Evolutionary conservation across 2,113 vertebrate species (phyloP), one percentile per base, ranked within the genome.

Genomic region (Mystacornis crossleyi): DNA sequence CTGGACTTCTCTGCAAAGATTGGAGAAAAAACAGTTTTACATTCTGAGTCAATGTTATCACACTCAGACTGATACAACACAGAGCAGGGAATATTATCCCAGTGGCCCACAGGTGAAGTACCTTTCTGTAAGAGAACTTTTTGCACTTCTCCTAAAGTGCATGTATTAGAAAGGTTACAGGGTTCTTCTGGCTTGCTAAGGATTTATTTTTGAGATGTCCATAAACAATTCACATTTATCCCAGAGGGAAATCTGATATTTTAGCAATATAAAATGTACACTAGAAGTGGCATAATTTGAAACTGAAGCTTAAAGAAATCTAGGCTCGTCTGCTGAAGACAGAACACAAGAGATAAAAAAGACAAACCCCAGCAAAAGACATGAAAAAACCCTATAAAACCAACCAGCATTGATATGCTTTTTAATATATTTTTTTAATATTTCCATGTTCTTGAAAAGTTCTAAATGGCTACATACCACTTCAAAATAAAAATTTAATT

Each of bases 301-400:
- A 80, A 80, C 14, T 28, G 15, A 64, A 90, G 23, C 5, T 14
- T 40, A 21, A 64, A 25, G n/a, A 92, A 79, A 65, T 57, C 6
- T 51, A 40, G 7, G 4, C 2, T 71, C 10, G 2, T 84, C 28
- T 78, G 4, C 20, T 78, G 15, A 73, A 91, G 26, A 42, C 2
- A 42, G 61, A 47, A 51, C 6, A 43, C 6, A 29, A 33, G 9
- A 29, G 13, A 1, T 31, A 47, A 26, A 10, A 12, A 25, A 47
- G 2, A 31, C 8, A 38, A 45, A 29, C 1, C 3, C 4, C 13
- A 18, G 5, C 8, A 67, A 65, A 88, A 3, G 6, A 45, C 2
- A 21, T 6, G 18, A 42, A 79, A 21, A 18, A 4, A 0, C 0
- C 0, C 5, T 9, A 19, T 34, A 26, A 42, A 65, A 69, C 2